Evolutionary conservation across 37 sponge, comb jelly and placozoan species (phyloP).

Genomic region (Cladorhizidae sp.): DNA sequence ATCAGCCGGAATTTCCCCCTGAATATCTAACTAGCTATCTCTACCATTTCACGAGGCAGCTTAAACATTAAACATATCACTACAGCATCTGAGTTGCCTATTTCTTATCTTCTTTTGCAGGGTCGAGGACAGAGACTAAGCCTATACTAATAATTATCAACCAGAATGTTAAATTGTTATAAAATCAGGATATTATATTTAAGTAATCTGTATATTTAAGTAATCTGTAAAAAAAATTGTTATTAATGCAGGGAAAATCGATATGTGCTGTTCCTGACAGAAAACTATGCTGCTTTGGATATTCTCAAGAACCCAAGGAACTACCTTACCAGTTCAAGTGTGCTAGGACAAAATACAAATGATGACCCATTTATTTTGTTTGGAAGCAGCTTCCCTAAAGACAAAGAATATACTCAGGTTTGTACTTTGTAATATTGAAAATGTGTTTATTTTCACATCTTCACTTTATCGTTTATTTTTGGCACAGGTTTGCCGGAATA

Average conservation of each 20-base stretch:
- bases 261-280: conserved; percentile 88
- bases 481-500: conserved; percentile 81
- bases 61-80: no score
- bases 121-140: no score
- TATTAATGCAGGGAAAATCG: conserved; percentile 75
- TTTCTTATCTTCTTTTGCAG: no score
- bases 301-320: conserved; percentile 66
- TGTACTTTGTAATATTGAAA: not conserved
- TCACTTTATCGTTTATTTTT: not conserved
- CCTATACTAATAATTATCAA: no score
- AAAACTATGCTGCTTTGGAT: conserved; percentile 90
- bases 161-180: not conserved
- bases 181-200: no score
- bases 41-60: no score
- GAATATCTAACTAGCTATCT: no score
- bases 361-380: conserved; percentile 75
- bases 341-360: not conserved
- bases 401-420: conserved; percentile 94
- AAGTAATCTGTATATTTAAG: no score
- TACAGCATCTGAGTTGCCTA: no score
- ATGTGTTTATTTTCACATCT: not conserved
- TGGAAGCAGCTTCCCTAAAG: conserved; percentile 93
- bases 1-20: no score
- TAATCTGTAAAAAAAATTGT: not conserved
- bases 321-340: conserved; percentile 14